Evolutionary conservation across 2,113 vertebrate genomes (phyloP).

Genomic region (Platichthys stellatus): DNA sequence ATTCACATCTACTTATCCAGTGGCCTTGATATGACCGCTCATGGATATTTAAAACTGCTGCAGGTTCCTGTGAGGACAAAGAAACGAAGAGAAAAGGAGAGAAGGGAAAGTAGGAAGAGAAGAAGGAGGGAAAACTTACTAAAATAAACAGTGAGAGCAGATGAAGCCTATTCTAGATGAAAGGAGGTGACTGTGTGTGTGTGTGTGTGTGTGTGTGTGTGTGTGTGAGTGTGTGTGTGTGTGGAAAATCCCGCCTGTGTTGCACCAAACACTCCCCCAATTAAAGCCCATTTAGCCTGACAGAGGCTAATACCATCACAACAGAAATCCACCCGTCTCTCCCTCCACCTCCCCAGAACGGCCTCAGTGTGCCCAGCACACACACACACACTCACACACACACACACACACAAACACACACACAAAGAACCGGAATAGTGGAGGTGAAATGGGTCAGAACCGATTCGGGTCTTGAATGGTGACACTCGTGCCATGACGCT

Average conservation of each 20-base stretch:
- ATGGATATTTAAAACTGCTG: conserved; percentile 1
- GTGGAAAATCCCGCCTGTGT: background rate
- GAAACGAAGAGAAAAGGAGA: background rate
- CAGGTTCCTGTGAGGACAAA: conserved; percentile 15
- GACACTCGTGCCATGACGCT: too few species aligned
- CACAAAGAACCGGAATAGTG: too few species aligned
- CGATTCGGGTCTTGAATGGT: too few species aligned
- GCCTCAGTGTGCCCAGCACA: conserved; percentile 5
- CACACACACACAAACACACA: background rate
- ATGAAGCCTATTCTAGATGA: conserved; percentile 40
- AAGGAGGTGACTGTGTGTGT: conserved; percentile 13
- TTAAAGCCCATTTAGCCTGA: conserved; percentile 56
- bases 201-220: too few species aligned
- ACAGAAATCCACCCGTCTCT: conserved; percentile 34
- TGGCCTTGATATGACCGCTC: background rate
- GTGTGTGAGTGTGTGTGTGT: too few species aligned
- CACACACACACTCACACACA: background rate
- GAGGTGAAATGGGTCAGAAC: too few species aligned
- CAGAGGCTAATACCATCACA: conserved; percentile 41
- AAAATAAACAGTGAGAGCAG: background rate
- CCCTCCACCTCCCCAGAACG: background rate
- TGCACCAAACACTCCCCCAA: conserved; percentile 51
- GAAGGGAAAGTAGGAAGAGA: background rate
- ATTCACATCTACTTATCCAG: background rate
- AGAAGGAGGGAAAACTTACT: background rate